Evolutionary conservation across 1,140 invertebrate genomes (phyloP), one percentile per base, ranked within the genome.

Genomic region (Portunus trituberculatus): DNA sequence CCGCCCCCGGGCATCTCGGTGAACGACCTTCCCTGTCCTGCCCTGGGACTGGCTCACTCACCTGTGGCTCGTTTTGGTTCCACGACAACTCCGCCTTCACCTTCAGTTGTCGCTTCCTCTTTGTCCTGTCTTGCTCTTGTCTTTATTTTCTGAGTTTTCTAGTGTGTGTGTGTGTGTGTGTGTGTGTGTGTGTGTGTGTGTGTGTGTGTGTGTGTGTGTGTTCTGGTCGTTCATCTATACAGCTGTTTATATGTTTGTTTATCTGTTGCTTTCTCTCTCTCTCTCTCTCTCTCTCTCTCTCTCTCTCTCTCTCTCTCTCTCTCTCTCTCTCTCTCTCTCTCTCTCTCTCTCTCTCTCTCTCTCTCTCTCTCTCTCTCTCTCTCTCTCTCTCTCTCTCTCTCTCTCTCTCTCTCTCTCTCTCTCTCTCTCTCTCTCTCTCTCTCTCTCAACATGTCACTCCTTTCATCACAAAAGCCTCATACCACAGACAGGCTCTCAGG

Each of bases 271-370:
- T 31, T 88, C 46, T 48, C 87, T 32, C 87, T 48, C 46, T 88
- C 32, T 88, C 46, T 88, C 87, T 88, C 87, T 88, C 46, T 45
- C 46, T 88, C 46, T 88, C 87, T 88, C 32, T 88, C 46, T 25
- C 87, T 32, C 46, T 88, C 32, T 32, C 32, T 88, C 46, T 39
- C 46, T 88, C 46, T 32, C 87, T n/a, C 32, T 25, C 46, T 88
- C 46, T 88, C 67, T 76, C 67, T 76, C 29, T 88, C 28, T 88
- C 46, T 48, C 46, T 48, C 32, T 48, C 32, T 88, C 46, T 45
- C 46, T 45, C 46, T 88, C 46, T 48, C 87, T 48, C 46, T 88
- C 46, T 48, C 4, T 89, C 39, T 89, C 46, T 89, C 46, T 32
- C 87, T 89, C 28, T 89, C 46, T 31, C 46, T 89, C 46, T 45